Evolutionary conservation across 2,888 invertebrate genomes (phyloP), one percentile per base, ranked within the genome.

Genomic region (Drosophila pegasa): DNA sequence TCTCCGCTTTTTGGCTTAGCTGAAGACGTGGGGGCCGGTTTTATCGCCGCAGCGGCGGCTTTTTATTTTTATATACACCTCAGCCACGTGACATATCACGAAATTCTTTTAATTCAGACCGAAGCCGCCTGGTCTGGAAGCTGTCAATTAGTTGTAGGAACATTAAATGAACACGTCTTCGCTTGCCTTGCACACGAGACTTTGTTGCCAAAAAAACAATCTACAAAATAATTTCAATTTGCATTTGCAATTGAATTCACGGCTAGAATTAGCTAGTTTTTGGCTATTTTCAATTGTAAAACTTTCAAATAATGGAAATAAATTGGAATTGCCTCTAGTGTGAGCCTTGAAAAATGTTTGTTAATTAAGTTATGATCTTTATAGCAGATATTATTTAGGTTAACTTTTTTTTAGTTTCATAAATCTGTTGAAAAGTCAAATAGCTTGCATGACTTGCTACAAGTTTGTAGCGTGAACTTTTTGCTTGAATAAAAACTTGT

Each of bases 81-180:
- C 72, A 54, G 80, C 71, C 87, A 69, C 75, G 87, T 83, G 88
- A 83, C 83, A 83, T 87, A 83, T 83, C 88, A 88, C 83, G 88
- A 87, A 87, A 69, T 77, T 65, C 71, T 66, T 83, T 80, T 78
- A 81, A 75, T 50, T 50, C 7, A 33, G 50, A 22, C 35, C 35
- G 22, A 14, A 29, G 20, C 22, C 54, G 22, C 16, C 31, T 38
- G 59, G 41, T 12, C 58, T 80, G 66, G 84, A 80, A 87, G 70
- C 84, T 77, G 80, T 80, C 87, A 86, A 80, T 80, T 80, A 86
- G 66, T 70, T 84, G 65, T 66, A 69, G 69, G 55, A 66, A 69
- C 80, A 86, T 83, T 77, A 64, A 62, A 25, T 54, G 40, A 50
- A 81, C 70, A 82, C 64, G 40, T 55, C 62, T 35, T 20, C 50